Conservation (phyloP, 2,797 vertebrate genomes). For the Lacerta bilineata region DNA sequence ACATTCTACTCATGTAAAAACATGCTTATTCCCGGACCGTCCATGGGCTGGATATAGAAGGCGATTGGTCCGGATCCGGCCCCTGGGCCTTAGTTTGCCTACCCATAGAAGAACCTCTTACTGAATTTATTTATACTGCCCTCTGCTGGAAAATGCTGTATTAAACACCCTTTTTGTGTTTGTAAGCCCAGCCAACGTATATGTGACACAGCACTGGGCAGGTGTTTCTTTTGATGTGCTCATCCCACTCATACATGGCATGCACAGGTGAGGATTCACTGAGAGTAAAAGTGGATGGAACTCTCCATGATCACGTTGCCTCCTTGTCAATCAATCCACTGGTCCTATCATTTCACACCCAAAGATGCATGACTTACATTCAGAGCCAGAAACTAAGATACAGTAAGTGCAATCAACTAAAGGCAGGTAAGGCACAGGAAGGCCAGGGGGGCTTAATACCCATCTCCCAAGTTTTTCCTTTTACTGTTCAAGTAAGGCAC, state of each 20-base stretch:
- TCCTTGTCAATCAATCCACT: neutral
- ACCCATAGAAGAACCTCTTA: neutral
- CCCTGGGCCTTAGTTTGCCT: neutral
- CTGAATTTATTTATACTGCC: conserved; percentile 6
- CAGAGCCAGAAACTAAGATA: neutral
- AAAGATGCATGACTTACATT: neutral
- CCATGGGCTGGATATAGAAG: no score
- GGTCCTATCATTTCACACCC: neutral
- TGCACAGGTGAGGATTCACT: neutral
- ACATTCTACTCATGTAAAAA: no score
- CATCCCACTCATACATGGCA: neutral
- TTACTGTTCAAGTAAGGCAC: neutral
- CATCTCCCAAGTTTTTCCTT: neutral
- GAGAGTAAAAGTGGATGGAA: neutral
- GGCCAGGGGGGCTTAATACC: neutral
- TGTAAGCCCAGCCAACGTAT: neutral
- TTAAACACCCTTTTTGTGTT: neutral
- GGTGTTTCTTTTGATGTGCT: neutral
- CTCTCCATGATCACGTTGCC: neutral
- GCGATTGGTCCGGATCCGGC: no score
- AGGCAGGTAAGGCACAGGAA: neutral
- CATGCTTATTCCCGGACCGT: no score
- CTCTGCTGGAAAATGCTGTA: conserved; percentile 21
- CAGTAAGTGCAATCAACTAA: neutral
- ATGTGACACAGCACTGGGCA: neutral